A percentile compares a stretch with the other conserved stretches of the same genome.
phyloP scores from a whole-genome alignment of 2,888 invertebrate species.

The Muschampia plurimacula region DNA sequence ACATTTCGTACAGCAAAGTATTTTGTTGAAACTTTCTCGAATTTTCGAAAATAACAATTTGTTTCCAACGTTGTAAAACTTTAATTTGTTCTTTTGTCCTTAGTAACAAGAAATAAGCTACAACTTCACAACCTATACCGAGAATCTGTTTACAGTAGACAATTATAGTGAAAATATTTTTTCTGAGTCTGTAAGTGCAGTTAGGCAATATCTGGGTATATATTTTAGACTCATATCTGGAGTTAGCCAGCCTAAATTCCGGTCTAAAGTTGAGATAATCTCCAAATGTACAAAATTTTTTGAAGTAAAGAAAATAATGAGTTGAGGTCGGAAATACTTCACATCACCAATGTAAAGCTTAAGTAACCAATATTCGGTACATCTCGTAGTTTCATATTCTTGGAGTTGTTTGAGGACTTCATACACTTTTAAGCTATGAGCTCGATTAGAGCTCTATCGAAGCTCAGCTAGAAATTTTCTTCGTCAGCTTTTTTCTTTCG shows the following conservation, averaged over 20 bases:
- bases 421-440: too few relatives aligned
- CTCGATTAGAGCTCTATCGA: too few relatives aligned
- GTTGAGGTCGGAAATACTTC: background rate
- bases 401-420: too few relatives aligned
- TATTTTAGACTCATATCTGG: too few relatives aligned
- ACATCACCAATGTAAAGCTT: background rate
- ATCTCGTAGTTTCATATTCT: too few relatives aligned
- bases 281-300: too few relatives aligned
- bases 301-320: too few relatives aligned
- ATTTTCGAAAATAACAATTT: conserved; percentile 33
- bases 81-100: conserved; percentile 27
- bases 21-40: conserved; percentile 25
- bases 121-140: background rate
- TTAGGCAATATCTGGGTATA: background rate
- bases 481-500: too few relatives aligned
- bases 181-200: background rate
- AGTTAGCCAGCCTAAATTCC: too few relatives aligned
- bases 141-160: conserved; percentile 5
- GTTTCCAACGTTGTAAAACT: conserved; percentile 29
- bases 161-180: background rate
- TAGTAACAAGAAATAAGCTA: conserved; percentile 15
- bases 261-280: too few relatives aligned
- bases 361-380: background rate
- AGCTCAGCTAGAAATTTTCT: too few relatives aligned
- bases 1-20: conserved; percentile 37